phyloP scores from a whole-genome alignment of 1,140 invertebrate genomes.

The Drosophila subpulchrella region DNA sequence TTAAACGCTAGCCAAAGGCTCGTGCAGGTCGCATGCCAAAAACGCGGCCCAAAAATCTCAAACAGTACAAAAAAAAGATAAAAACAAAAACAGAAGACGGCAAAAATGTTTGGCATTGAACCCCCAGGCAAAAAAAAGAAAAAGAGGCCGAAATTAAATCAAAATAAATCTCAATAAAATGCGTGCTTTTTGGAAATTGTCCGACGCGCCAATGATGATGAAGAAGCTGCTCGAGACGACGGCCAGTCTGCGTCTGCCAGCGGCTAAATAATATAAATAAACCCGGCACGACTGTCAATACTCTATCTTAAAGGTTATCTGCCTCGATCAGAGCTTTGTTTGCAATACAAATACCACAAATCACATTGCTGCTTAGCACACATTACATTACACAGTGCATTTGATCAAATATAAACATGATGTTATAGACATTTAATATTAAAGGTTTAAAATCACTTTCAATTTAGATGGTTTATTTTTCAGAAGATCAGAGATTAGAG shows the following conservation, averaged over 20 bases:
- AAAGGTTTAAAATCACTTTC: too few species aligned
- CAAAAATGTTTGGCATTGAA: constrained; percentile 77
- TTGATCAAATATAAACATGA: neutral
- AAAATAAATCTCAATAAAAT: constrained; percentile 82
- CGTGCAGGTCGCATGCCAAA: constrained; percentile 80
- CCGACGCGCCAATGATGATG: constrained; percentile 34
- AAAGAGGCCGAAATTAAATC: constrained; percentile 58
- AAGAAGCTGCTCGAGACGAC: constrained; percentile 74
- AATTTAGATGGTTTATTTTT: too few species aligned
- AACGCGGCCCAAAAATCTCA: constrained; percentile 26
- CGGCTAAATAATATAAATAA: constrained; percentile 76
- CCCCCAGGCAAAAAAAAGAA: constrained; percentile 58
- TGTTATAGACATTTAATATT: too few species aligned
- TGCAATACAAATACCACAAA: neutral
- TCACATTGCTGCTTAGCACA: neutral
- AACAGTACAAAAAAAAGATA: constrained; percentile 24
- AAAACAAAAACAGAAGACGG: constrained; percentile 37
- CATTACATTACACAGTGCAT: neutral
- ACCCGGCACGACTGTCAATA: constrained; percentile 56
- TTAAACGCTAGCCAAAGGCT: constrained; percentile 58
- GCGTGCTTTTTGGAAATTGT: constrained; percentile 62
- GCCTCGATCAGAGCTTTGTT: neutral
- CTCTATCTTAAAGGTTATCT: constrained; percentile 9
- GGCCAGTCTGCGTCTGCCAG: constrained; percentile 70
- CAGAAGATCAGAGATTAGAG: too few species aligned